Base-by-base conservation (phyloP, 2,888 invertebrate genomes). In the Rotaria magnacalcarata region DNA sequence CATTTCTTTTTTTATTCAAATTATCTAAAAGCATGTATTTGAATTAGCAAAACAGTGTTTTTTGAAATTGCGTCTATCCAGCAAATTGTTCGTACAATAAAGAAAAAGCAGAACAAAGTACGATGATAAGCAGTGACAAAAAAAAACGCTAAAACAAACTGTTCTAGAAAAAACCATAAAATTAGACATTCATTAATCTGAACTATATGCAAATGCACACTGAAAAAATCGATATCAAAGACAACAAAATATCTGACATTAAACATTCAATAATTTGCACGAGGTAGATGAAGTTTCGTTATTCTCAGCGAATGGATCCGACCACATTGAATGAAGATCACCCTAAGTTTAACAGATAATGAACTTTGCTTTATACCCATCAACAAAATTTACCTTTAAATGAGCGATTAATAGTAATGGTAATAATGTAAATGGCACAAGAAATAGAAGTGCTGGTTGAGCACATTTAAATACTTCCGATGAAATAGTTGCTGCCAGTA, bases 381-480 rank as follows among this genome's bases (percentile, higher is more conserved):
- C 56, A 11, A 5, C 10, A 85, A 19, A 84, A 67, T 47, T 89
- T 92, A 96, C 96, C 94, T 96, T 97, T 89, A 97, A 93, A 92
- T 97, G 97, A 88, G 97, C 97, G 97, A 97, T 97, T 89, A 96
- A 95, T 89, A 97, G 94, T 88, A 97, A 93, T 89, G 97, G 97
- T 92, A 97, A 93, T 91, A 97, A 93, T 90, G 97, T 97, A 92
- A 97, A 97, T 90, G 97, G 97, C 91, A 97, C 97, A 90, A 97
- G 94, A 93, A 97, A 97, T 87, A 97, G 93, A 89, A 97, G 93
- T 89, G 97, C 97, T 88, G 97, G 97, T 92, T 97, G 97, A 88
- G 97, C 97, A 89, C 97, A 97, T 93, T 96, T 96, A 93, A 97
- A 97, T 90, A 97, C 94, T 93, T 97, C 97, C 84, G 96, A 96